Evolutionary conservation across 2,888 invertebrate genomes (phyloP), one percentile per base, ranked within the genome.

Genomic region (Troides helena): DNA sequence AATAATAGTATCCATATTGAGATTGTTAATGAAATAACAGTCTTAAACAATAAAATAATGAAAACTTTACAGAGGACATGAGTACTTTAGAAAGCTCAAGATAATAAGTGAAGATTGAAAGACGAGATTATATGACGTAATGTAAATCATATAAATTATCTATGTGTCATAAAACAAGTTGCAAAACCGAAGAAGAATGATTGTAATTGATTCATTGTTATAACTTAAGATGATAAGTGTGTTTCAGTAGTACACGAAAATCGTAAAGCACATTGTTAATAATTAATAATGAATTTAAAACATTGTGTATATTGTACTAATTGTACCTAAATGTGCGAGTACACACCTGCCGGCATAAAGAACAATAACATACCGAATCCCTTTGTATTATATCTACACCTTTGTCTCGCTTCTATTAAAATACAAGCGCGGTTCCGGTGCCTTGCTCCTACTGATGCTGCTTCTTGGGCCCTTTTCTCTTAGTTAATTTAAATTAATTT

Each of bases 401-500:
- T 86, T 88, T 89, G 88, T 89, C 83, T 86, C 81, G 79, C 73
- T 77, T 79, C 85, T 84, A 84, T 86, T 87, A 86, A 87, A 86
- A 86, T 83, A 86, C 85, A 83, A 80, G 80, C 82, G 82, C 81
- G 82, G 83, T 85, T 86, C 87, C 89, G 87, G 86, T 78, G 82
- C 79, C 83, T 85, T 83, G 80, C 84, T 81, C 43, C 56, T 60
- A 61, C 59, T 59, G 67, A 53, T 53, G 60, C 70, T 70, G 83
- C 87, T 87, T 86, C 87, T 87, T 87, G 85, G 85, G 80, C 85
- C 86, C 86, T 85, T 87, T 87, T 88, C 81, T 82, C 84, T 85
- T 81, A 84, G 85, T 86, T 89, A 89, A 89, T 89, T 88, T 86
- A 87, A 88, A 90, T 90, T 88, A 88, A 90, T 90, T 90, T 86